Conservation (phyloP, 2,113 vertebrate species). For the Hippolais icterina region DNA sequence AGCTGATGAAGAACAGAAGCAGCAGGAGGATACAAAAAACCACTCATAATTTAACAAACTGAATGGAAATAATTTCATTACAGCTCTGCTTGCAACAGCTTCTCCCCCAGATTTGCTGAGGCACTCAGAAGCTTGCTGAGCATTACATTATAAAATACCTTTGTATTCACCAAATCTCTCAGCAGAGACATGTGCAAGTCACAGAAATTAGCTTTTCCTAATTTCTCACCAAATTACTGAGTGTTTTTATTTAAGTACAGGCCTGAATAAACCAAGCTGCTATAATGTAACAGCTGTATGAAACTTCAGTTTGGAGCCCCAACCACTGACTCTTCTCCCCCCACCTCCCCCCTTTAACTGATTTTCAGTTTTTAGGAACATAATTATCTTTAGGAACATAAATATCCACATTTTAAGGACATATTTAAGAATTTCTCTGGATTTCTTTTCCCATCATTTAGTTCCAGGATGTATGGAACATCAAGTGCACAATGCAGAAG, state of each 20-base stretch:
- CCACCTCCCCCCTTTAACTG: accelerated
- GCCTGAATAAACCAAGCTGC: not conserved
- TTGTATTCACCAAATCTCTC: not conserved
- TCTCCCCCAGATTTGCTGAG: not conserved
- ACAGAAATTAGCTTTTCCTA: not conserved
- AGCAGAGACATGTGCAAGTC: not conserved
- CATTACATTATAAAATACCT: not conserved
- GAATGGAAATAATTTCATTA: not conserved
- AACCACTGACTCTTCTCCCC: not conserved
- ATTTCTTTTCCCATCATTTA: not conserved
- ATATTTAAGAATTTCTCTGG: not conserved
- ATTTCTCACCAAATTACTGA: not conserved
- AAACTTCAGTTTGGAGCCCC: not conserved
- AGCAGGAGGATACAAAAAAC: not conserved
- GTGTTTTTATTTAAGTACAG: not conserved
- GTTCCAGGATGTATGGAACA: not conserved
- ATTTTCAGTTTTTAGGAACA: not conserved
- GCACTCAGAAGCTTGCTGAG: not conserved
- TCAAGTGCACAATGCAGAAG: accelerated
- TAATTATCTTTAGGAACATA: not conserved
- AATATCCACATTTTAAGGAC: not conserved
- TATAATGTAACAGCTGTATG: accelerated
- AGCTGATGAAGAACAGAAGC: not conserved
- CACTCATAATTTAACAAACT: not conserved
- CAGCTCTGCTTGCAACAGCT: not conserved